Evolutionary conservation across 2,888 invertebrate species (phyloP).

Genomic region (Hipparchia sbordonii): DNA sequence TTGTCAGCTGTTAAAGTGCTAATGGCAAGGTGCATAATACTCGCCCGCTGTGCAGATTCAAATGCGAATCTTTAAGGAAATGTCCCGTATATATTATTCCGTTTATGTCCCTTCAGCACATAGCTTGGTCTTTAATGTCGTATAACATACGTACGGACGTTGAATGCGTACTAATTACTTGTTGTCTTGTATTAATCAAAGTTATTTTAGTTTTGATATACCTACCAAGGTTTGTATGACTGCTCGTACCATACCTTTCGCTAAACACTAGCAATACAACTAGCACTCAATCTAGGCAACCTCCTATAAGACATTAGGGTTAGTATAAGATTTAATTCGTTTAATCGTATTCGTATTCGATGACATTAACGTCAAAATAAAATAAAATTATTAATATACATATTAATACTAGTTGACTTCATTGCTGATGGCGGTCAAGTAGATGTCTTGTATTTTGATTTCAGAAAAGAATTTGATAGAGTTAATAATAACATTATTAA

Average conservation of each 20-base stretch:
- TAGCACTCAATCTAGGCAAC: too few species aligned
- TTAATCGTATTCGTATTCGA: too few species aligned
- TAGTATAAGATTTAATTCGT: too few species aligned
- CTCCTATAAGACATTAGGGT: too few species aligned
- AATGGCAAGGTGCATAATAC: constrained; percentile 36
- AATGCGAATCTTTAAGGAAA: constrained; percentile 38
- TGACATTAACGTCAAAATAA: too few species aligned
- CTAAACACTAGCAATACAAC: too few species aligned
- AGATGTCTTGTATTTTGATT: too few species aligned
- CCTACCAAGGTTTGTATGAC: neutral
- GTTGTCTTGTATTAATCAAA: neutral
- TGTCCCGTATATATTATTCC: constrained; percentile 37
- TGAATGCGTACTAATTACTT: constrained; percentile 26
- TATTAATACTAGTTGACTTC: too few species aligned
- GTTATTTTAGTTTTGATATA: neutral
- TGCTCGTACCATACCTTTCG: neutral
- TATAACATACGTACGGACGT: constrained; percentile 27
- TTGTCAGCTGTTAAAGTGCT: constrained; percentile 36
- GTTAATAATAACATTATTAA: too few species aligned
- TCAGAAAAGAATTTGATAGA: too few species aligned
- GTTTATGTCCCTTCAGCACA: constrained; percentile 33
- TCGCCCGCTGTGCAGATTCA: constrained; percentile 29
- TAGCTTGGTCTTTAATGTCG: constrained; percentile 27
- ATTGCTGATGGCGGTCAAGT: too few species aligned
- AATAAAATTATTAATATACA: too few species aligned